These are phyloP conservation scores for Antechinus stuartii DNA, from an alignment of 2,113 vertebrate species.

Conservation along the genomic window DNA sequence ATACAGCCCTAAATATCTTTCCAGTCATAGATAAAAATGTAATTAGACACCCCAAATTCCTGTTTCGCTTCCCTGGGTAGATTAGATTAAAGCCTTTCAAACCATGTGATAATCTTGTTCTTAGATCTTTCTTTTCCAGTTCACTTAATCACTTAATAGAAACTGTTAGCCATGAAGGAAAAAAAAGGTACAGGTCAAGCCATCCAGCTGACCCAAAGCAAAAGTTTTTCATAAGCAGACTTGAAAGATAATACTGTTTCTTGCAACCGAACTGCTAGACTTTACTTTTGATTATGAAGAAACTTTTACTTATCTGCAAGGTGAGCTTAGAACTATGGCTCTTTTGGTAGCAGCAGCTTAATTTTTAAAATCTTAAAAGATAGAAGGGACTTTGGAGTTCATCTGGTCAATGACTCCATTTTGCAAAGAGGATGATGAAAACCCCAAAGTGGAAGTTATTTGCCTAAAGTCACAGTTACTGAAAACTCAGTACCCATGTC, in stretches of 20 bases:
- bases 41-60: conserved; percentile 22
- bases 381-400: background rate
- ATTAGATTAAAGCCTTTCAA: conserved; percentile 34
- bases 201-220: background rate
- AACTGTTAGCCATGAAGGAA: rapidly evolving
- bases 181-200: background rate
- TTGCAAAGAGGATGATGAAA: background rate
- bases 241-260: background rate
- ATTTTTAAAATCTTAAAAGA: background rate
- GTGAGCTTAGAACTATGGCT: background rate
- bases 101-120: background rate
- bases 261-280: rapidly evolving
- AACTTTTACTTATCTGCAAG: background rate
- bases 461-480: background rate
- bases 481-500: background rate
- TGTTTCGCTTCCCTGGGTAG: conserved; percentile 2
- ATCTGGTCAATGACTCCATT: background rate
- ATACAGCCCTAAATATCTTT: conserved; percentile 1
- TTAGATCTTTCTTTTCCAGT: conserved; percentile 26
- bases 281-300: background rate
- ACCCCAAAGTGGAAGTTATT: background rate
- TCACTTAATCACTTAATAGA: conserved; percentile 43
- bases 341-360: background rate
- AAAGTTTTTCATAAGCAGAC: background rate
- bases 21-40: conserved; percentile 43